Conservation (phyloP, 2,113 vertebrate species). For the Polyodon spathula region DNA sequence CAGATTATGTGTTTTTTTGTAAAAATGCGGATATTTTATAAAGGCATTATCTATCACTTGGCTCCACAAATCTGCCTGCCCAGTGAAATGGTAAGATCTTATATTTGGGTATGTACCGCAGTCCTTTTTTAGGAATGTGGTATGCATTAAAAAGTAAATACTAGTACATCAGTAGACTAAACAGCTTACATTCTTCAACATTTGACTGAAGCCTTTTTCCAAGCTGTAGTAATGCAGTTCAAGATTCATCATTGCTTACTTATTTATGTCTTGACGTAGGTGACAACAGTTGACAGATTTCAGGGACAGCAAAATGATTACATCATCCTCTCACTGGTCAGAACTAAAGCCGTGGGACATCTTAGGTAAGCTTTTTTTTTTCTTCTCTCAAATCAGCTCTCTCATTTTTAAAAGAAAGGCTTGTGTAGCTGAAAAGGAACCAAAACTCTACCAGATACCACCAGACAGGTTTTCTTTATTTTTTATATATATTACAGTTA, state of each 20-base stretch:
- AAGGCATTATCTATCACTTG: too few species aligned
- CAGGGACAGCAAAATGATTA: constrained; percentile 98
- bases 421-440: too few species aligned
- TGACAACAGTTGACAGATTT: constrained; percentile 97
- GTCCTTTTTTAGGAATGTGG: constrained; percentile 5
- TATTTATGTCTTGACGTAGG: constrained; percentile 52
- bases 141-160: constrained; percentile 10
- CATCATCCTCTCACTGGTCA: constrained; percentile 93
- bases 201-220: constrained; percentile 16
- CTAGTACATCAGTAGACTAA: constrained; percentile 4
- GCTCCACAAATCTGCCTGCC: too few species aligned
- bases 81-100: too few species aligned
- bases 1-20: too few species aligned
- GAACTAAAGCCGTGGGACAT: constrained; percentile 93
- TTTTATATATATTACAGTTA: too few species aligned
- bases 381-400: background rate
- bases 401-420: too few species aligned
- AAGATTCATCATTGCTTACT: constrained; percentile 10
- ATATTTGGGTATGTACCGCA: too few species aligned
- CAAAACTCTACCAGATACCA: too few species aligned
- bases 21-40: too few species aligned
- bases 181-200: constrained; percentile 10
- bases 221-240: background rate
- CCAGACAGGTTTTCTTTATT: too few species aligned
- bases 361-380: constrained; percentile 67